Conservation (phyloP, 2,113 vertebrate species). For the Pandion haliaetus region DNA sequence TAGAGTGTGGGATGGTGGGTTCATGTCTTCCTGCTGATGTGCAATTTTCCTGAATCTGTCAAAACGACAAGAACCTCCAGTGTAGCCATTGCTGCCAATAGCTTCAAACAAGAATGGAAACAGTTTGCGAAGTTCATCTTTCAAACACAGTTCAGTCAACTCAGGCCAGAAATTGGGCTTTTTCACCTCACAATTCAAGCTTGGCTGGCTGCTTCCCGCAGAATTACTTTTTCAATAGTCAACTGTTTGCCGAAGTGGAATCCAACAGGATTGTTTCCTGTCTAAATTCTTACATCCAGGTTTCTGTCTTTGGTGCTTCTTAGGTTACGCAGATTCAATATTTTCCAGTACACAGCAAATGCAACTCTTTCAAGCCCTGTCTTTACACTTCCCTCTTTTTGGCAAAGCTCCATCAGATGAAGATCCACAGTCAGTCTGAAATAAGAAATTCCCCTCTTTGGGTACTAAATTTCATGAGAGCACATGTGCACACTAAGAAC, state of each 20-base stretch:
- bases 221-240: not conserved
- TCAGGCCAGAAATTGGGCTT: not conserved
- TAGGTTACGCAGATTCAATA: not conserved
- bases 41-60: not conserved
- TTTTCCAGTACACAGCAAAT: not conserved
- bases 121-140: not conserved
- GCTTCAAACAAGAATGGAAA: not conserved
- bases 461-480: not conserved
- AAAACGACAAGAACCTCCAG: not conserved
- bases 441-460: not conserved
- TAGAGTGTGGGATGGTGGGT: accelerated
- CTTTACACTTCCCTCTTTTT: not conserved
- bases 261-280: not conserved
- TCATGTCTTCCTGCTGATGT: not conserved
- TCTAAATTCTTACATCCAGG: not conserved
- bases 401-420: not conserved
- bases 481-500: not conserved
- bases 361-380: not conserved
- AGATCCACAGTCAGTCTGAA: not conserved
- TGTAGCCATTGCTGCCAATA: not conserved
- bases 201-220: not conserved
- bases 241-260: not conserved
- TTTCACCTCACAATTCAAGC: not conserved
- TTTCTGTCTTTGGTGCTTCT: not conserved
- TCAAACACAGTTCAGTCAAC: not conserved